Percentiles rank a stretch among this genome's conserved stretches.
Conservation (phyloP, 2,888 invertebrate species). For the Gibbula magus region DNA sequence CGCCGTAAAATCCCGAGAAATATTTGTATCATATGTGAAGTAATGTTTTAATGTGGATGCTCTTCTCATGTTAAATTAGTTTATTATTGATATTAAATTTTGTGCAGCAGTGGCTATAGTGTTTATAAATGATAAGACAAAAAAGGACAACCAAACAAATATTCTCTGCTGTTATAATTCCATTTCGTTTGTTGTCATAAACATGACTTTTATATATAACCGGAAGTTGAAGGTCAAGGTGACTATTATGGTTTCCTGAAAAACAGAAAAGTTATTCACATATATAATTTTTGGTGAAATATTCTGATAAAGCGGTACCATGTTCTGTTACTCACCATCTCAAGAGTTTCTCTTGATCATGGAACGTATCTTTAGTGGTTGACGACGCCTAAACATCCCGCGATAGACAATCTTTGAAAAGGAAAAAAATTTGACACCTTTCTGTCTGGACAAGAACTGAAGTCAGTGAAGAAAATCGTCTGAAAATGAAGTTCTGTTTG, state of each 20-base stretch:
- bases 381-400: not conserved
- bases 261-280: not conserved
- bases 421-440: not conserved
- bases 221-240: conserved; percentile 8
- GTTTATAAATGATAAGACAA: too few species aligned
- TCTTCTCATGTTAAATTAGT: too few species aligned
- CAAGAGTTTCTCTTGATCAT: too few species aligned
- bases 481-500: conserved; percentile 17
- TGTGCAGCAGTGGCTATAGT: too few species aligned
- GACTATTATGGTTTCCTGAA: not conserved
- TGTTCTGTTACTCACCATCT: not conserved
- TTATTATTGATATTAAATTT: too few species aligned
- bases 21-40: too few species aligned
- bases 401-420: not conserved
- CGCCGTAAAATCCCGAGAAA: too few species aligned
- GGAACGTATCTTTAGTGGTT: too few species aligned
- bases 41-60: too few species aligned
- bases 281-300: not conserved
- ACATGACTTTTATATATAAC: not conserved
- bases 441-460: not conserved
- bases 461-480: not conserved
- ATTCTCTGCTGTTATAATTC: not conserved
- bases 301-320: not conserved
- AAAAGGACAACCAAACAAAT: too few species aligned
- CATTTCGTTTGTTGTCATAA: not conserved